Evolutionary conservation across 2,888 invertebrate genomes (phyloP).

Genomic region (Hirudinaria manillensis): DNA sequence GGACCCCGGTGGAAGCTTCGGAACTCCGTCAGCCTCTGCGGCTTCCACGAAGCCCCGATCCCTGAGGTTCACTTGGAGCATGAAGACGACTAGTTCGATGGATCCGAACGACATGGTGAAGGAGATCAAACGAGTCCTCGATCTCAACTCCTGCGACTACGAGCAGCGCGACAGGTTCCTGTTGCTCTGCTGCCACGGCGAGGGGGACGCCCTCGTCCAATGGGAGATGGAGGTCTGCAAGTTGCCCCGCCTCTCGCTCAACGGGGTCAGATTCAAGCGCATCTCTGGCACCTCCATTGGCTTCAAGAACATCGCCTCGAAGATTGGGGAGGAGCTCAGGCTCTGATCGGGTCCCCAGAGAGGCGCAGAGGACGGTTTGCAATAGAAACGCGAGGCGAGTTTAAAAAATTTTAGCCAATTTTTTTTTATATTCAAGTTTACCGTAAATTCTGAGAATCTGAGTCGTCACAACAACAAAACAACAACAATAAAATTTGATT

Average conservation of each 20-base stretch:
- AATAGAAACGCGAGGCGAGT: no score
- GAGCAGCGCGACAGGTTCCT: conserved; percentile 92
- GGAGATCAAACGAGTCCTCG: conserved; percentile 90
- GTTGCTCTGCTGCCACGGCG: conserved; percentile 94
- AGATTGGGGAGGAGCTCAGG: conserved; percentile 99
- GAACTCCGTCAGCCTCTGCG: background rate
- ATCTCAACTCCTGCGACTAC: conserved; percentile 98
- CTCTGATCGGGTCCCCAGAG: conserved; percentile 57
- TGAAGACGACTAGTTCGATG: conserved; percentile 97
- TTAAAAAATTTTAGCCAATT: no score
- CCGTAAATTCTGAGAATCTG: no score
- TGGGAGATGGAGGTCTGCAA: conserved; percentile 77
- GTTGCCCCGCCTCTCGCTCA: conserved; percentile 90
- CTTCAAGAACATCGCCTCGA: conserved; percentile 99
- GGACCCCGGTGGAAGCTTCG: background rate
- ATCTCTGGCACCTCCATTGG: conserved; percentile 80
- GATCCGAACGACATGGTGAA: conserved; percentile 98
- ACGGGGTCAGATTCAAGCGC: conserved; percentile 75
- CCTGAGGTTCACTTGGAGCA: conserved; percentile 97
- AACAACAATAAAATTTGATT: no score
- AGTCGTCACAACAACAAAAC: no score
- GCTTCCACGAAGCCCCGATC: conserved; percentile 47
- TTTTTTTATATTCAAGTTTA: no score
- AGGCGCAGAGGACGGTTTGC: no score
- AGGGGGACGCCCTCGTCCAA: conserved; percentile 91